phyloP scores from a whole-genome alignment of 1,140 invertebrate genomes.

The Nasonia longicornis region DNA sequence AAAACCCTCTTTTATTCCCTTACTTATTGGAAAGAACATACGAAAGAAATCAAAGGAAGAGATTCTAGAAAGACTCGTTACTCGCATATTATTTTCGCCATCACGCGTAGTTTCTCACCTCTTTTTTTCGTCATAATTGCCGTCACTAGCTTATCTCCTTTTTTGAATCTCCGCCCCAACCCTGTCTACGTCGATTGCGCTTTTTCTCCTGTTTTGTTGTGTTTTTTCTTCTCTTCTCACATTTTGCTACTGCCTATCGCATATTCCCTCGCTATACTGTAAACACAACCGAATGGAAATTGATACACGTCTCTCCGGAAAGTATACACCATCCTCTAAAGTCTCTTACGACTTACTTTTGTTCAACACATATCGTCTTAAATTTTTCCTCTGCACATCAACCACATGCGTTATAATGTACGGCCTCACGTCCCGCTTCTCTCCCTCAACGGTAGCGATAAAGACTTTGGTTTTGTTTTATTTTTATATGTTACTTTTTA shows the following conservation, averaged over 20 bases:
- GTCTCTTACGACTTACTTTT: neutral
- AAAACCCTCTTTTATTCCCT: conserved; percentile 18
- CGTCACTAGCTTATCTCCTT: neutral
- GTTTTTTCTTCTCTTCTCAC: neutral
- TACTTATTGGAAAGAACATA: conserved; percentile 34
- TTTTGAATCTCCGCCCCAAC: neutral
- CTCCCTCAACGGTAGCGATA: conserved; percentile 34
- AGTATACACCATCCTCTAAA: conserved; percentile 3
- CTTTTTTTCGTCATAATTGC: neutral
- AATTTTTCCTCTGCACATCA: neutral
- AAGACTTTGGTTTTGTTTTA: conserved; percentile 35
- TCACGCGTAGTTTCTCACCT: neutral
- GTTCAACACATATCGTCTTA: neutral
- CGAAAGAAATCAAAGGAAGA: conserved; percentile 47
- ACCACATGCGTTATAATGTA: neutral
- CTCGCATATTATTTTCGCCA: neutral
- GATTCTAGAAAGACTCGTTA: conserved; percentile 37
- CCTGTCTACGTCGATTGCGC: conserved; percentile 5
- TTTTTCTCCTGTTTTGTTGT: neutral
- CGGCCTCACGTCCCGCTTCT: neutral
- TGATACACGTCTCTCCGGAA: neutral
- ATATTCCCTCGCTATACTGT: neutral
- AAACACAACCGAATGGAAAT: conserved; percentile 12
- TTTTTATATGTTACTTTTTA: conserved; percentile 7
- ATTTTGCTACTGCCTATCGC: neutral